These are phyloP conservation scores for Syngnathus rostellatus DNA, from an alignment of 2,797 vertebrate genomes.

Conservation along the genomic window DNA sequence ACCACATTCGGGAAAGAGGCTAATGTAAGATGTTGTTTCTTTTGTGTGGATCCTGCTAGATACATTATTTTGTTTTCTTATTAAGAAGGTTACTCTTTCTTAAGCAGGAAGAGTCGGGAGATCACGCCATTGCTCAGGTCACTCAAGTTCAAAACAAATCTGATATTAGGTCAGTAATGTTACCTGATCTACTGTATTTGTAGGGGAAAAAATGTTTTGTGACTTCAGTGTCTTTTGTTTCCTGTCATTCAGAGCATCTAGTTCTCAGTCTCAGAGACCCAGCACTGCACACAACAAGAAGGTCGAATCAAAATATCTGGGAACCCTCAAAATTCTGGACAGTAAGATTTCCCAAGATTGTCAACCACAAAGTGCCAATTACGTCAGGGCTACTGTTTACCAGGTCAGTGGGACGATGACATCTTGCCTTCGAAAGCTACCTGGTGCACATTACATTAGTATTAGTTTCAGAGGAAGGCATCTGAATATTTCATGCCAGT, in stretches of 20 bases:
- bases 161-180: constrained; percentile 41
- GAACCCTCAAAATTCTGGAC: constrained; percentile 79
- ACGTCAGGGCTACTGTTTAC: constrained; percentile 80
- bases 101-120: constrained; percentile 36
- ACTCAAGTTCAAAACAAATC: constrained; percentile 28
- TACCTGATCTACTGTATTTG: background rate
- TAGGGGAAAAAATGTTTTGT: background rate
- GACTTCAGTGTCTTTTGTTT: background rate
- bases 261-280: constrained; percentile 44
- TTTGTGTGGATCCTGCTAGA: too few relatives aligned
- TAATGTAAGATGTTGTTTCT: constrained; percentile 43
- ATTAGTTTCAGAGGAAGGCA: background rate
- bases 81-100: constrained; percentile 5
- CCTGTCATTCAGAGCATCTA: constrained; percentile 57
- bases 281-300: constrained; percentile 43
- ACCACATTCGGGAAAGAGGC: constrained; percentile 57
- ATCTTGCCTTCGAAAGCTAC: background rate
- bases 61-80: background rate
- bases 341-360: constrained; percentile 58
- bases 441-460: background rate
- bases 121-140: constrained; percentile 15
- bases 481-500: background rate
- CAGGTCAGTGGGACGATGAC: constrained; percentile 70
- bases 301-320: constrained; percentile 77
- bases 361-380: constrained; percentile 68